Base-by-base conservation (phyloP, 2,113 vertebrate species). In the Cyanoramphus novaezelandiae region DNA sequence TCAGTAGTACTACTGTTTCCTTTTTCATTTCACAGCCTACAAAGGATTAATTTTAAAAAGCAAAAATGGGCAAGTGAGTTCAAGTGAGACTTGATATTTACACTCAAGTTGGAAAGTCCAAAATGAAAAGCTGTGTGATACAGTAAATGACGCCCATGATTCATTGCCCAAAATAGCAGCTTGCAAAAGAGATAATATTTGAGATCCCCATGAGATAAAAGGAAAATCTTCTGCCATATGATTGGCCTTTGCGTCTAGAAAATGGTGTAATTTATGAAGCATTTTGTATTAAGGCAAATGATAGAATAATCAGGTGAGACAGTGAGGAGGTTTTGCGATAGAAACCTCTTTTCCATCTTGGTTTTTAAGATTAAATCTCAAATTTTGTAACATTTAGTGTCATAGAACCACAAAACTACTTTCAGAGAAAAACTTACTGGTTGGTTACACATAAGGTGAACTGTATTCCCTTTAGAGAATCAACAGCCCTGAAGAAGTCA, bases 61-160 rank as follows among this genome's bases (percentile, higher is more conserved):
- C 16, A 90, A 64, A 88, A 93, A 76, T 44, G 21, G 25, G 33
- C 60, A 67, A 60, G 41, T 39, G 62, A 84, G 83, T 77, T 91
- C 75, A 65, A 95, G 82, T 35, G 76, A 75, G 82, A 83, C 55
- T 65, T 90, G n/a, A 41, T 93, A 88, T 80, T 91, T 90, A 86
- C 37, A 86, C 43, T 92, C 49, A 15, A 50, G 60, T 60, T 60
- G 50, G 59, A 68, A 94, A 84, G 39, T 71, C 76, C 43, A 52
- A 94, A 90, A 78, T 71, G 72, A 93, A 90, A 77, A 90, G 43
- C 55, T 74, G 28, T 86, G 37, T 78, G 57, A 82, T 52, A 49
- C 7, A 88, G 72, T 86, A 85, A 92, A 90, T 52, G 33, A n/a
- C 27, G 18, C 44, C 84, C 59, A n/a, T 49, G 47, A 91, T 69